Percentiles rank a stretch among this genome's conserved stretches.
These are phyloP conservation scores for Laupala kohalensis DNA, from an alignment of 1,140 invertebrate genomes.

Conservation along the genomic window DNA sequence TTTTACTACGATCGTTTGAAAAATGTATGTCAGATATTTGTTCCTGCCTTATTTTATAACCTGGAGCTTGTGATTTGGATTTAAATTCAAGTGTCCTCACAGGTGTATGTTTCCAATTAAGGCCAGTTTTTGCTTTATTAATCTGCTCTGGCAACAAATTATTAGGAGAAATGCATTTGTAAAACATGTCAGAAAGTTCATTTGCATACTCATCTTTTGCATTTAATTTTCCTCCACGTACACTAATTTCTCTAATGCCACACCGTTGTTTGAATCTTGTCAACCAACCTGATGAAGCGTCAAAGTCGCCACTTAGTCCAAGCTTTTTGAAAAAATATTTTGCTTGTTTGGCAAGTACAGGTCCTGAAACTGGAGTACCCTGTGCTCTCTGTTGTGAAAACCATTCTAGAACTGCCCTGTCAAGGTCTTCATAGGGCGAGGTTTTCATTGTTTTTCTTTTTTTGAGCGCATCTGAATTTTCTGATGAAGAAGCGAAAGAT, in stretches of 20 bases:
- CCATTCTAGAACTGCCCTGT: slow-evolving; percentile 2
- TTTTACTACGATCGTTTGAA: no score
- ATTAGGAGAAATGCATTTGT: no score
- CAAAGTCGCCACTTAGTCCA: neutral
- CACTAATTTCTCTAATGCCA: slow-evolving; percentile 3
- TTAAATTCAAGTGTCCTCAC: no score
- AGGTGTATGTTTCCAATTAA: no score
- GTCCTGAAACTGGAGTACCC: slow-evolving; percentile 1
- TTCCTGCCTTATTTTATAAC: no score
- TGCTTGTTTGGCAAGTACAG: neutral
- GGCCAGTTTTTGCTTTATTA: no score
- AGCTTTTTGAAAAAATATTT: slow-evolving; percentile 4
- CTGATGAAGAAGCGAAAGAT: slow-evolving; percentile 1
- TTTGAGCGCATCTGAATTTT: neutral
- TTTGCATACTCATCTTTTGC: neutral
- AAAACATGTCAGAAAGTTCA: no score
- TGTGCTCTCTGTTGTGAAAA: neutral
- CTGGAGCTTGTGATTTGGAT: no score
- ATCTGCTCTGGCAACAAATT: no score
- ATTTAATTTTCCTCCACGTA: no score
- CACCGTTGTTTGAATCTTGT: slow-evolving; percentile 3
- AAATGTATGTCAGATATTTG: no score
- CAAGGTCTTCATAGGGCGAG: slow-evolving; percentile 5
- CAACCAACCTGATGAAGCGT: slow-evolving; percentile 8
- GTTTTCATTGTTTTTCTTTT: slow-evolving; percentile 8